Percentiles rank a stretch among this genome's conserved stretches.
phyloP scores from a whole-genome alignment of 2,113 vertebrate genomes.

The Caloenas nicobarica region DNA sequence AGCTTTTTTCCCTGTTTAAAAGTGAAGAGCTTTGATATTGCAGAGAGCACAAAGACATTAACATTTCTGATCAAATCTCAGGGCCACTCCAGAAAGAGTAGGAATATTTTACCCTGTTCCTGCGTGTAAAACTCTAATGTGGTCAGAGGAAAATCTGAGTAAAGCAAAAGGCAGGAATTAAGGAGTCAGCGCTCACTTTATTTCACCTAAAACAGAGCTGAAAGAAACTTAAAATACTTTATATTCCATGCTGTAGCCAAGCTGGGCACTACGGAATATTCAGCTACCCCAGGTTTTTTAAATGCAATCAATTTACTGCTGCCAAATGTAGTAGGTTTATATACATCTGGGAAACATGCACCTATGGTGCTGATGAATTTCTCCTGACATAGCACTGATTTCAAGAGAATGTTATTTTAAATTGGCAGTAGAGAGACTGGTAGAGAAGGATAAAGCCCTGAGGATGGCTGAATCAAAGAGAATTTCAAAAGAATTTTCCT shows the following conservation, averaged over 20 bases:
- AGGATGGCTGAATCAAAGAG: slow-evolving; percentile 63
- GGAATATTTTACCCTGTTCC: background rate
- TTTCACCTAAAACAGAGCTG: background rate
- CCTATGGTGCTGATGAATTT: slow-evolving; percentile 57
- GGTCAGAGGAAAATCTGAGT: slow-evolving; percentile 2
- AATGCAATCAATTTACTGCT: slow-evolving; percentile 65
- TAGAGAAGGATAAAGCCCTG: slow-evolving; percentile 55
- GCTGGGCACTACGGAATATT: slow-evolving; percentile 31
- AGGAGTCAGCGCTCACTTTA: background rate
- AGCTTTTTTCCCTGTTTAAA: background rate
- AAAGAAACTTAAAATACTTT: slow-evolving; percentile 31
- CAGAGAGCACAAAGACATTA: background rate
- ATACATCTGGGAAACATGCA: slow-evolving; percentile 57
- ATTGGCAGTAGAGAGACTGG: slow-evolving; percentile 61
- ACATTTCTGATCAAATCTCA: background rate
- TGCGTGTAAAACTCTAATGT: background rate
- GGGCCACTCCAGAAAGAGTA: background rate
- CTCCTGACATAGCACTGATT: slow-evolving; percentile 66
- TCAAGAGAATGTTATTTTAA: slow-evolving; percentile 68
- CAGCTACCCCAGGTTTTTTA: slow-evolving; percentile 53
- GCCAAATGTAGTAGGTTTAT: slow-evolving; percentile 57
- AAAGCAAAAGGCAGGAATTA: slow-evolving; percentile 11
- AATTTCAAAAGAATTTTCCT: slow-evolving; percentile 69
- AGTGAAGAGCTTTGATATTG: background rate
- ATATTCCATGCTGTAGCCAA: slow-evolving; percentile 24